Percentiles rank a stretch among this genome's conserved stretches.
These are phyloP conservation scores for Acanthaster planci DNA, from an alignment of 35 echinoderm and acorn worm species.

Conservation along the genomic window DNA sequence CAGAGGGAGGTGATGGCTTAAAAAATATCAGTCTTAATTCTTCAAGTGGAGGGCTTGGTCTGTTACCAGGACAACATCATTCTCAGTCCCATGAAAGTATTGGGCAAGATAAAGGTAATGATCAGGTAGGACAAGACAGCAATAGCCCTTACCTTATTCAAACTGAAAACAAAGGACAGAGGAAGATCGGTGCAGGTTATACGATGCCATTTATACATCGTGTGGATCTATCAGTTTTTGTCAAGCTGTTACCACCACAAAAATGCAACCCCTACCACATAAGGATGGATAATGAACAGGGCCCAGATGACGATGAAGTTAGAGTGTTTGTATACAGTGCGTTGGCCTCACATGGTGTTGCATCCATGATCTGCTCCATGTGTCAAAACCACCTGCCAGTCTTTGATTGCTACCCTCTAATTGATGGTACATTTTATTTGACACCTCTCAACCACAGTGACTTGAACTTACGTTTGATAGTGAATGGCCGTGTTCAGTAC, in stretches of 20 bases:
- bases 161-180: too few relatives aligned
- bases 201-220: constrained; percentile 76
- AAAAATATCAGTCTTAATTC: not conserved
- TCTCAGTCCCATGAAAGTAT: not conserved
- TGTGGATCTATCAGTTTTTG: constrained; percentile 88
- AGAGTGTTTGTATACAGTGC: constrained; percentile 86
- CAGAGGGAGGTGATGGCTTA: too few relatives aligned
- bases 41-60: not conserved
- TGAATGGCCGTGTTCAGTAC: constrained; percentile 66
- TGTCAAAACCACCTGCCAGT: constrained; percentile 77
- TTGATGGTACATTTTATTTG: constrained; percentile 97
- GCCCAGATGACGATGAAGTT: constrained; percentile 88
- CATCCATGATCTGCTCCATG: constrained; percentile 73
- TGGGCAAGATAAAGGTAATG: not conserved
- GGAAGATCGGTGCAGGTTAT: not conserved
- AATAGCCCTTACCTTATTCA: too few relatives aligned
- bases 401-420: constrained; percentile 97
- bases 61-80: constrained; percentile 11
- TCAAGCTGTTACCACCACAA: constrained; percentile 83
- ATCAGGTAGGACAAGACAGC: not conserved
- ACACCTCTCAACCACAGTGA: constrained; percentile 84
- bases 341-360: constrained; percentile 63
- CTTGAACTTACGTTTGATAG: constrained; percentile 66
- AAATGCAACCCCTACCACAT: constrained; percentile 98
- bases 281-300: constrained; percentile 94